Base-by-base conservation (phyloP, 2,797 vertebrate species). In the Sphenopsis melanotis region DNA sequence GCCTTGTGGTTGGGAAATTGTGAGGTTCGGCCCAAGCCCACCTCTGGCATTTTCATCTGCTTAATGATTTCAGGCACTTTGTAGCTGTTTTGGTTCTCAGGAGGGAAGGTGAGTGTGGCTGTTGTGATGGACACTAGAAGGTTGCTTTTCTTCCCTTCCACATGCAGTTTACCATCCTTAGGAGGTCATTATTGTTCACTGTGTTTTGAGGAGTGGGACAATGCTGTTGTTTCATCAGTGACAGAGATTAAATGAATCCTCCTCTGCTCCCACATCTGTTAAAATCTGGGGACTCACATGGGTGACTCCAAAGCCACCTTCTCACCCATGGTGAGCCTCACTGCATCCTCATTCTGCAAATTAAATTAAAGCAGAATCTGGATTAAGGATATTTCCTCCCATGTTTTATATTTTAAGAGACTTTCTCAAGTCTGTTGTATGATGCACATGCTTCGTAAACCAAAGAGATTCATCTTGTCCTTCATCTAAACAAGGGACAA, bases 11-110 rank as follows among this genome's bases (percentile, higher is more conserved):
- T 95, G 95, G 92, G 93, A 97, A 97, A 91, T 93, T 8, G 10
- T 29, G 86, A 95, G 69, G 93, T 94, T 97, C 90, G 90, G 92
- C 88, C 80, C 72, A 92, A 93, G 93, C 72, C 60, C 94, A 87
- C 79, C 94, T 96, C 91, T 29, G 81, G 96, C 93, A 90, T 96
- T 96, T 95, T 93, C 91, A 50, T 72, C 91, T 92, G 87, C 94
- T 91, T 94, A 66, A 86, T 61, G 65, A 95, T 94, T 97, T 89
- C 71, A 10, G 89, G 87, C 60, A 74, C 95, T 96, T 94, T 92
- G 94, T 96, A 91, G 96, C 94, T 97, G 93, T 93, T 97, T 84
- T 89, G 93, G 93, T 90, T 80, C 96, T 97, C 79, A 9, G 92
- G 95, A 96, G 95, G 86, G 88, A 95, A 90, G 74, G 70, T 30